Evolutionary conservation across 1,140 invertebrate species (phyloP).

Genomic region (silkworm (Bombyx mori)): ASM3026992v2 NC_085111.1:13169501-13170000

Average conservation of each 20-base stretch:
- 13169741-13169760: background rate
- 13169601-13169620: constrained; percentile 49
- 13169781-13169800: constrained; percentile 49
- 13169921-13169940: constrained; percentile 76
- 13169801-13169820: constrained; percentile 81
- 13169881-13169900: constrained; percentile 88
- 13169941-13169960: no score
- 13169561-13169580: constrained; percentile 57
- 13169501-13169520: background rate
- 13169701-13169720: background rate
- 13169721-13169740: background rate
- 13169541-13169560: constrained; percentile 57
- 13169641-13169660: constrained; percentile 2
- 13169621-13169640: constrained; percentile 48
- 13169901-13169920: constrained; percentile 76
- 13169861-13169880: constrained; percentile 70
- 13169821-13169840: constrained; percentile 78
- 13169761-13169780: no score
- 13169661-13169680: background rate
- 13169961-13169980: no score
- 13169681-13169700: background rate
- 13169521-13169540: constrained; percentile 11
- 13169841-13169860: constrained; percentile 83
- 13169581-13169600: constrained; percentile 58
- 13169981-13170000: no score